These are phyloP conservation scores for Turritopsis rubra DNA, from an alignment of 30 jellyfish, hydroid and myxozoan species.

Conservation along the genomic window DNA sequence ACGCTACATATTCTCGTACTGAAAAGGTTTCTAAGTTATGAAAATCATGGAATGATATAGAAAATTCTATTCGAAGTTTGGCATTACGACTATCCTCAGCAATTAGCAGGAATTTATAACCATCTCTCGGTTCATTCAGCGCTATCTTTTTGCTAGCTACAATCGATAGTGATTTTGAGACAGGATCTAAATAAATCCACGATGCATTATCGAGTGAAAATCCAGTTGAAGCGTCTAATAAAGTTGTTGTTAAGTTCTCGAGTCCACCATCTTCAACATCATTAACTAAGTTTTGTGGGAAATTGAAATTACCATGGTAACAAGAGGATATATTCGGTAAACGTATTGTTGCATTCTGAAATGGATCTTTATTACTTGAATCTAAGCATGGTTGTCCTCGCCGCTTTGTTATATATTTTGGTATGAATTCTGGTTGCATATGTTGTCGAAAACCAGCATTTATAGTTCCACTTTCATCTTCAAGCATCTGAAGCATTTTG, in stretches of 20 bases:
- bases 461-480: constrained; percentile 21
- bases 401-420: constrained; percentile 29
- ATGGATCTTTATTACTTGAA: constrained; percentile 14
- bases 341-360: not conserved
- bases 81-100: constrained; percentile 33
- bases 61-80: not conserved
- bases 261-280: constrained; percentile 29
- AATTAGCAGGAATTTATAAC: constrained; percentile 10
- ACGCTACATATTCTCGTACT: not conserved
- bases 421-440: constrained; percentile 30
- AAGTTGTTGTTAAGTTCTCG: not conserved
- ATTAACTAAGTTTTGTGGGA: not conserved
- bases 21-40: not conserved
- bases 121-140: constrained; percentile 15
- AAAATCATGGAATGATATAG: not conserved
- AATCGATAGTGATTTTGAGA: not conserved
- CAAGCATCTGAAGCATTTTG: not conserved
- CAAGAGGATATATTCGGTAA: constrained; percentile 1
- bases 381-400: constrained; percentile 25
- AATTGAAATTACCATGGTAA: not conserved
- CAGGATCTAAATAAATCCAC: constrained; percentile 23
- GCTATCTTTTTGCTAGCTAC: constrained; percentile 3
- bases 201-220: not conserved
- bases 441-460: not conserved
- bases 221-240: constrained; percentile 21